Percentiles rank a stretch among this genome's conserved stretches.
These are phyloP conservation scores for Caenorhabditis macrosperma DNA, from an alignment of 2,888 invertebrate species.

Conservation along the genomic window DNA sequence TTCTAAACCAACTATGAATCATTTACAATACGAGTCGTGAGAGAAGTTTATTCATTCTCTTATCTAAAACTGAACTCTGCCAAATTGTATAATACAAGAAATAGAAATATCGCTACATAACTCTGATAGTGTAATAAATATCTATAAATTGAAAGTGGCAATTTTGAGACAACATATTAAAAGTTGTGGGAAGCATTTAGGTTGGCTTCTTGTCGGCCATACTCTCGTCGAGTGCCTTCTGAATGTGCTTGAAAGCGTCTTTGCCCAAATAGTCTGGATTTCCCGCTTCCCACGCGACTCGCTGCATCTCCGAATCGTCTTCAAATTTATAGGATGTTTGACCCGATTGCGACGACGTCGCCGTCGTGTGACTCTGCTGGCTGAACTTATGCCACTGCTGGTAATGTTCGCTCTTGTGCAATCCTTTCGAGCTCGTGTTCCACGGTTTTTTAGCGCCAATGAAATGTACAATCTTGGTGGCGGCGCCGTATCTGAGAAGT, in stretches of 20 bases:
- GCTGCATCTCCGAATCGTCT: conserved; percentile 67
- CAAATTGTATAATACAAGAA: conserved; percentile 7
- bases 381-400: conserved; percentile 85
- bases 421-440: conserved; percentile 81
- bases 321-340: not conserved
- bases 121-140: conserved; percentile 15
- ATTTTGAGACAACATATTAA: not conserved
- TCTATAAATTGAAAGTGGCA: not conserved
- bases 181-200: not conserved
- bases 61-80: not conserved
- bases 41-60: not conserved
- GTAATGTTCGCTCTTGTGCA: conserved; percentile 66
- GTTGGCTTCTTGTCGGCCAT: conserved; percentile 7
- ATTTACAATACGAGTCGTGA: not conserved
- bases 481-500: conserved; percentile 87
- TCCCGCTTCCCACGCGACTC: conserved; percentile 85
- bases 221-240: conserved; percentile 70
- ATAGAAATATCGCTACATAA: not conserved
- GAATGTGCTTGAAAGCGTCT: conserved; percentile 94
- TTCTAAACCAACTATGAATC: not conserved
- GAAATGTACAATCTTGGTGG: conserved; percentile 97
- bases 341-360: not conserved
- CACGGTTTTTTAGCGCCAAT: conserved; percentile 97
- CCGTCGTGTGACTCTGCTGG: not conserved
- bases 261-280: conserved; percentile 95